Base-by-base conservation (phyloP, 2,888 invertebrate species). In the Scaptomyza cyrtandrae region DNA sequence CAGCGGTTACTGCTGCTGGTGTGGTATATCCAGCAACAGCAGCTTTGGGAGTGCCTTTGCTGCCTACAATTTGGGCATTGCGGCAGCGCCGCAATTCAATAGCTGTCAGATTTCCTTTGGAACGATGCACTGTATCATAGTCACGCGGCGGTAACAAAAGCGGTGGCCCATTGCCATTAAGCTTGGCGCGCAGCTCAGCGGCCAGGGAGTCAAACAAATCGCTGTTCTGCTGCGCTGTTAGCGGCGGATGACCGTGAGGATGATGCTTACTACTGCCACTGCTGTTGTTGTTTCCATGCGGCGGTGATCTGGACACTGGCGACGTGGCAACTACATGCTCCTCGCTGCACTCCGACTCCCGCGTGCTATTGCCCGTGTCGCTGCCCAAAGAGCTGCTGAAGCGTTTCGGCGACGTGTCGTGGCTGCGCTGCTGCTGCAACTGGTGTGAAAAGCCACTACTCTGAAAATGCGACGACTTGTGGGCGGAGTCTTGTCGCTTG, bases 91-190 rank as follows among this genome's bases (percentile, higher is more conserved):
- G 91, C 71, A 94, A 91, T 88, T 96, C 96, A 80, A 95, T 95
- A 31, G 95, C 95, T n/a, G 94, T 94, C 52, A 96, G 91, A 90
- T 96, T 96, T 7, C 96, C 96, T 70, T 95, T 94, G 56, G 92
- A 92, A 53, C 92, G 94, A 90, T 97, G 96, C 3, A 97, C 96
- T 1, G 98, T 98, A 92, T 98, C 98, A 93, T 98, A 98, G 92
- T 98, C 98, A 31, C 97, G 94, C 0, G 98, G 98, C 0, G 98
- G 98, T 69, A 98, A 93, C 24, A 98, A 93, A 56, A 98, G 95
- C 0, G 98, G 98, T 91, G 91, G 94, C 89, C 94, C 94, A 88
- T 93, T 94, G 91, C 92, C 92, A 70, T 92, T 92, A 49, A 97
- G 92, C 90, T 96, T 96, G 63, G 95, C 95, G 79, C 98, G 95